Conservation (phyloP, 2,888 invertebrate species). For the Nysson spinosus region DNA sequence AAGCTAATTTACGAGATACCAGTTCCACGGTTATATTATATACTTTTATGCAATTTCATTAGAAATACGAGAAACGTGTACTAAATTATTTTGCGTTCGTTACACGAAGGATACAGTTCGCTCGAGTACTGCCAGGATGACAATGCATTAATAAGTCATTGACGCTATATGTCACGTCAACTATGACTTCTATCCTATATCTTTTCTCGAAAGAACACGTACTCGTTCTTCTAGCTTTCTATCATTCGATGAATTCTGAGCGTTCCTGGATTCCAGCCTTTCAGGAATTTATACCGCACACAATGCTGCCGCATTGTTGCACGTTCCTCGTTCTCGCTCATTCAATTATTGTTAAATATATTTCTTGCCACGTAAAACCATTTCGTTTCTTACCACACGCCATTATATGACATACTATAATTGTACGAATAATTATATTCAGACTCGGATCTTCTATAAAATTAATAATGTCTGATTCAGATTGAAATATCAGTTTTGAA, state of each 20-base stretch:
- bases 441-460: too few relatives aligned
- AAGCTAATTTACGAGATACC: slow-evolving; percentile 4
- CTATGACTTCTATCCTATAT: slow-evolving; percentile 19
- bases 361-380: slow-evolving; percentile 13
- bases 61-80: background rate
- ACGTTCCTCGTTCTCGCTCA: slow-evolving; percentile 24
- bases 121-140: slow-evolving; percentile 1
- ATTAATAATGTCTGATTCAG: too few relatives aligned
- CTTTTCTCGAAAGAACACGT: slow-evolving; percentile 20
- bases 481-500: too few relatives aligned
- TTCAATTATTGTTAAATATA: slow-evolving; percentile 27
- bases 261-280: slow-evolving; percentile 35
- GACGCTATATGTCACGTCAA: slow-evolving; percentile 30
- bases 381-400: slow-evolving; percentile 4
- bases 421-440: too few relatives aligned
- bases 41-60: background rate
- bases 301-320: slow-evolving; percentile 49
- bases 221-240: slow-evolving; percentile 47
- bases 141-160: slow-evolving; percentile 40
- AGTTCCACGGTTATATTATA: background rate
- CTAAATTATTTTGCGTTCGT: slow-evolving; percentile 14
- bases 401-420: too few relatives aligned
- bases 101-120: background rate
- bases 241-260: slow-evolving; percentile 52
- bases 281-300: slow-evolving; percentile 50